Evolutionary conservation across 2,888 invertebrate species (phyloP), one percentile per base, ranked within the genome.

Genomic region (Ormyrus nitidulus): DNA sequence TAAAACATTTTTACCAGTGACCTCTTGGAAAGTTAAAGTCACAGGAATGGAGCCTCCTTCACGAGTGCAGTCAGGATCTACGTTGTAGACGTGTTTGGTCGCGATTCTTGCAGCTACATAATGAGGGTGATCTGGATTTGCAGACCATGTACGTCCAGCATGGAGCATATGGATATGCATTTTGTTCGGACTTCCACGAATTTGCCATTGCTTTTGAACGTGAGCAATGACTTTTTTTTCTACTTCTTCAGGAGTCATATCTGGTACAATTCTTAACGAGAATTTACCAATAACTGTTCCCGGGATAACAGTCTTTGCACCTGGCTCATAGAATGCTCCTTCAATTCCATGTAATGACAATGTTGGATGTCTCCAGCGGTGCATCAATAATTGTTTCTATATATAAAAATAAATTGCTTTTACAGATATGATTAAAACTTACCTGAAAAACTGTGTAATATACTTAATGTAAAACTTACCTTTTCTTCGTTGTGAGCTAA

Each of bases 1-100:
- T 88, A 99, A 93, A 70, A 99, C 98, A 92, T 97, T 99, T 89
- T 97, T 96, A 0, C 96, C 96, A 76, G 98, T 98, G 9, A 96
- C 95, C 91, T 98, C 95, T 92, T 97, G 95, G 89, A 99, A 94
- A 62, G 97, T 97, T 83, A 99, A 92, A 69, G 99, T 98, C 81
- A 99, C 96, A 2, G 99, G 99, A 91, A 99, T 99, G 64, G 98
- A 98, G 19, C 99, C 99, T 77, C 99, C 99, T 91, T 99, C 99
- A 75, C 99, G 94, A 0, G 97, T 98, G 92, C 98, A 93, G 91
- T 99, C 98, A 0, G 99, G 99, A 64, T 97, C 96, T 3, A 95
- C 94, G 86, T 95, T 95, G 90, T 96, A 98, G 10, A 99, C 98
- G 86, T 95, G 93, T 85, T 94, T 94, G 3, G 96, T 95, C 48